These are phyloP conservation scores for Oligia strigilis DNA, from an alignment of 2,888 invertebrate species.

Conservation along the genomic window DNA sequence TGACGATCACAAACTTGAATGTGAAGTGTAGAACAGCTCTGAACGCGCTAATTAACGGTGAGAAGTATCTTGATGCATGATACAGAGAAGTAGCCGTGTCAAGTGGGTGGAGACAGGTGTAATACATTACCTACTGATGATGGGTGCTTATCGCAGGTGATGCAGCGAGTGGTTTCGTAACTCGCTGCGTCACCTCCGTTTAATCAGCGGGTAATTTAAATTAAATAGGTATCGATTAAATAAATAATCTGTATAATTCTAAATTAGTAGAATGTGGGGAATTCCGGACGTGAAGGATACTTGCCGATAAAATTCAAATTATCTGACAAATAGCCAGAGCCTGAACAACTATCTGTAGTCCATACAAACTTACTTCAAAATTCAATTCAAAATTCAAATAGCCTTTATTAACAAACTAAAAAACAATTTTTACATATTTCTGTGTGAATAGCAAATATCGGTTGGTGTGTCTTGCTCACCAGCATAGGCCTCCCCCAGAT, in stretches of 20 bases:
- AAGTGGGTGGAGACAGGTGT: too few species aligned
- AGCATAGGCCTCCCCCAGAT: too few species aligned
- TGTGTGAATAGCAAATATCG: too few species aligned
- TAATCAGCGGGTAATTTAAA: constrained; percentile 21
- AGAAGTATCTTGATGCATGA: too few species aligned
- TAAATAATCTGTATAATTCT: background rate
- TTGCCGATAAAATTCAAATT: background rate
- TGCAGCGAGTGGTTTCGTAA: background rate
- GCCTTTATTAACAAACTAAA: too few species aligned
- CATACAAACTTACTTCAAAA: background rate
- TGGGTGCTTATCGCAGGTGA: background rate
- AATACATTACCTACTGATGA: background rate
- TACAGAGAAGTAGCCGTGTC: background rate
- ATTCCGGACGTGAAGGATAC: too few species aligned
- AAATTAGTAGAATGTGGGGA: background rate
- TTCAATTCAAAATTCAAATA: too few species aligned
- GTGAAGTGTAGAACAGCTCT: too few species aligned
- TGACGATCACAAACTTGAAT: too few species aligned
- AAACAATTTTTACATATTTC: too few species aligned
- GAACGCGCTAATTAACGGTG: too few species aligned
- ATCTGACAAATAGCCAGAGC: background rate
- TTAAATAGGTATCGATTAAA: constrained; percentile 5
- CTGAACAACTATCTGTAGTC: background rate
- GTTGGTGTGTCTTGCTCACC: too few species aligned
- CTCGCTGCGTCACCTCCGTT: background rate